Evolutionary conservation across 2,888 invertebrate species (phyloP).

Genomic region (Pristionchus maxplancki): DNA sequence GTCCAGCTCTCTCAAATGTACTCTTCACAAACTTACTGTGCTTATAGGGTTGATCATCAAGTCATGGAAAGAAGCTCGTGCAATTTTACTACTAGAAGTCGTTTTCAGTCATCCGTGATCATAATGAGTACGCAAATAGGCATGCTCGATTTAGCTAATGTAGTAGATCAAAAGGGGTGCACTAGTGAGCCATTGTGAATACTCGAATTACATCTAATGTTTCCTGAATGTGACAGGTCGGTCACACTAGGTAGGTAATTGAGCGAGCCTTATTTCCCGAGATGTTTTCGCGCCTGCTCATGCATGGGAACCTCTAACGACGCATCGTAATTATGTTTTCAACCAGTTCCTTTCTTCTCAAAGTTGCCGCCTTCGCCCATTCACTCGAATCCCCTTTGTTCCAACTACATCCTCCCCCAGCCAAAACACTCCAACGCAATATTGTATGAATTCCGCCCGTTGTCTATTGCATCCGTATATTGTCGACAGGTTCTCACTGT

Average conservation of each 20-base stretch:
- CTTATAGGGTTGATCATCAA: neutral
- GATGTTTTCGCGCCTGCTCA: slow-evolving; percentile 13
- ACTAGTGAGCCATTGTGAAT: neutral
- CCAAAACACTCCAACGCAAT: slow-evolving; percentile 1
- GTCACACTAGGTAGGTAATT: neutral
- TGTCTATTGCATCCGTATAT: neutral
- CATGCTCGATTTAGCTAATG: slow-evolving; percentile 5
- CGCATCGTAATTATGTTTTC: neutral
- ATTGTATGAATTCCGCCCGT: neutral
- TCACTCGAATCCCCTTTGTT: neutral
- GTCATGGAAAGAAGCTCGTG: too few relatives aligned
- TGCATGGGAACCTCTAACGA: slow-evolving; percentile 1
- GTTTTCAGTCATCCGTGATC: neutral
- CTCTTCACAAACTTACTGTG: neutral
- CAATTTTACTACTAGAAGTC: neutral
- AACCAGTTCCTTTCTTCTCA: neutral
- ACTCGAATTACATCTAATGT: neutral
- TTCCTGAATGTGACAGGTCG: neutral
- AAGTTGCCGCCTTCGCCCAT: neutral
- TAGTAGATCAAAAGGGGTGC: neutral
- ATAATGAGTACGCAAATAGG: neutral
- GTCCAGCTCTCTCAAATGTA: neutral
- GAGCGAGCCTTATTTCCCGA: neutral
- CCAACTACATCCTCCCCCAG: neutral
- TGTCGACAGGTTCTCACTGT: neutral